phyloP scores from a whole-genome alignment of 2,797 vertebrate genomes.

The Chelon auratus region DNA sequence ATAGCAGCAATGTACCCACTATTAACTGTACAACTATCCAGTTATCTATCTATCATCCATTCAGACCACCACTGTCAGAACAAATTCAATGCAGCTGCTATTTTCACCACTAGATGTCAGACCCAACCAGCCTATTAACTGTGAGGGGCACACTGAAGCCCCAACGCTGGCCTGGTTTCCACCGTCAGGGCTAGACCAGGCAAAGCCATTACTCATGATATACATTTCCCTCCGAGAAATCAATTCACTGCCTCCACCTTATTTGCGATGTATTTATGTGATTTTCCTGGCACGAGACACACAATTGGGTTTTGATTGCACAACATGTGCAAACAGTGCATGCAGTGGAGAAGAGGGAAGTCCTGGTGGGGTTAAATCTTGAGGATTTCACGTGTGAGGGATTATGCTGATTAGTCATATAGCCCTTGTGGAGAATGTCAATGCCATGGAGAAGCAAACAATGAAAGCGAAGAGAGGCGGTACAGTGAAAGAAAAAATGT shows the following conservation, averaged over 20 bases:
- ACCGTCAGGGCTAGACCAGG: constrained; percentile 35
- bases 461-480: not conserved
- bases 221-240: constrained; percentile 62
- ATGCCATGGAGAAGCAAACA: constrained; percentile 1
- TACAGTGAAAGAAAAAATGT: not conserved
- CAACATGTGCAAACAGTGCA: constrained; percentile 49
- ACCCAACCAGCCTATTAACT: constrained; percentile 17
- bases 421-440: constrained; percentile 18
- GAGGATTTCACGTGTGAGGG: constrained; percentile 42
- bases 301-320: constrained; percentile 63
- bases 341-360: constrained; percentile 29
- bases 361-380: constrained; percentile 37
- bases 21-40: not conserved
- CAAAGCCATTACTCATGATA: constrained; percentile 68
- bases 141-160: not conserved
- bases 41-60: not conserved
- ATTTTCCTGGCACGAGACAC: constrained; percentile 55
- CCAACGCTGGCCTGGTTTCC: constrained; percentile 56
- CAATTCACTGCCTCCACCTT: constrained; percentile 51
- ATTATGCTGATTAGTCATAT: constrained; percentile 47
- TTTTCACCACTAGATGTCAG: constrained; percentile 72
- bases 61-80: not conserved
- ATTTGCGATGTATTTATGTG: constrained; percentile 68
- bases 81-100: constrained; percentile 12
- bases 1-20: not conserved